phyloP scores from a whole-genome alignment of 2,888 invertebrate genomes.

The Caenorhabditis sp. region DNA sequence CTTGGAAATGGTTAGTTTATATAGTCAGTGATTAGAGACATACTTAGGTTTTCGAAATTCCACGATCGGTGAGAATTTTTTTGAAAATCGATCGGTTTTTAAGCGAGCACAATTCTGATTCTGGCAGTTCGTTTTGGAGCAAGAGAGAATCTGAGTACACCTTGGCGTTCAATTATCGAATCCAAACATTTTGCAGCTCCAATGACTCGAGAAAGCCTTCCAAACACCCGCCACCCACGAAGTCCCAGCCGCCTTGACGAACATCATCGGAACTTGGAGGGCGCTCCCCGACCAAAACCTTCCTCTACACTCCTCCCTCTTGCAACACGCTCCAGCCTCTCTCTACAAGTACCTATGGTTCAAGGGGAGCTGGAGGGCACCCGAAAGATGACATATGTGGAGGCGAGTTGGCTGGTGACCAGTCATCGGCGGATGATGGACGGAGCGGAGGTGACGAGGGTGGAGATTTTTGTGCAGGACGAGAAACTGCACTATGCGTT shows the following conservation, averaged over 20 bases:
- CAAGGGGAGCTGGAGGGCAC: not conserved
- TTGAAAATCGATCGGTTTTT: too few relatives aligned
- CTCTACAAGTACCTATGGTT: not conserved
- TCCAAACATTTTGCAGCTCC: not conserved
- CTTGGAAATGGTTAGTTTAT: not conserved
- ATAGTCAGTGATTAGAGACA: too few relatives aligned
- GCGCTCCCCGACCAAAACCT: not conserved
- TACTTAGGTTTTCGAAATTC: not conserved
- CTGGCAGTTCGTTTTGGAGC: too few relatives aligned
- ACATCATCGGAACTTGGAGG: not conserved
- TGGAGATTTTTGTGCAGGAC: not conserved
- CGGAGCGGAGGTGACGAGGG: not conserved
- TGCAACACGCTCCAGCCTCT: not conserved
- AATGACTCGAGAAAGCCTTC: not conserved
- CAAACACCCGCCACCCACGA: not conserved
- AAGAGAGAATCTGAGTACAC: too few relatives aligned
- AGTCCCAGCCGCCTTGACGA: not conserved
- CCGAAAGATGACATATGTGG: not conserved
- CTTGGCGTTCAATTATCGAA: too few relatives aligned
- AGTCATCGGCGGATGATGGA: not conserved
- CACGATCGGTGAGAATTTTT: not conserved
- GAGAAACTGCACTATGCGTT: not conserved
- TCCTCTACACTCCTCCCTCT: not conserved
- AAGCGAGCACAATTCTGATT: too few relatives aligned
- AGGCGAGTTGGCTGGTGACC: not conserved